Conservation (phyloP, 2,113 vertebrate genomes). For the Neolamprologus caudopunctatus region DNA sequence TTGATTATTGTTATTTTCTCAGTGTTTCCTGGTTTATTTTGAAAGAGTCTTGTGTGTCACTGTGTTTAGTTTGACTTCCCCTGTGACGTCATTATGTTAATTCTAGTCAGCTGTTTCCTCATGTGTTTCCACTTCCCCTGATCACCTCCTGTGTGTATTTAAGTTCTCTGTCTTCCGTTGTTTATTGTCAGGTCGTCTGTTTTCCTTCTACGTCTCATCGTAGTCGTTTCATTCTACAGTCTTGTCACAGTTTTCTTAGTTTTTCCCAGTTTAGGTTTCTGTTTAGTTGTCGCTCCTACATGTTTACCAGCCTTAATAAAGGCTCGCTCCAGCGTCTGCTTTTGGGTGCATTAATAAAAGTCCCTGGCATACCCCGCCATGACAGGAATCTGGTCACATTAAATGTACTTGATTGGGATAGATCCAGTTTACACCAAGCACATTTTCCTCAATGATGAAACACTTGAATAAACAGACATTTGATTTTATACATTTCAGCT, state of each 20-base stretch:
- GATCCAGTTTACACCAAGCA: background rate
- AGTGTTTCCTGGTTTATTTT: background rate
- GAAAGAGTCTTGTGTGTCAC: background rate
- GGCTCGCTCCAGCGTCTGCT: background rate
- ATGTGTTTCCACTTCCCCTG: background rate
- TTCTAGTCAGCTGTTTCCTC: background rate
- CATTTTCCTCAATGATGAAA: background rate
- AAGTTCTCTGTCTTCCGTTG: fast-evolving
- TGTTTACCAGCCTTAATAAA: background rate
- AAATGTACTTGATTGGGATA: background rate
- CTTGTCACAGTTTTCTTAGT: background rate
- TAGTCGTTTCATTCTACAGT: background rate
- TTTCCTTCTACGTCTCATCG: background rate
- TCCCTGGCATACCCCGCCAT: fast-evolving
- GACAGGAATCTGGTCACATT: background rate
- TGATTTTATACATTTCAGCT: background rate
- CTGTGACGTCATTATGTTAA: fast-evolving
- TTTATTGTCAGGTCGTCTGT: background rate
- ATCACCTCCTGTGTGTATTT: background rate
- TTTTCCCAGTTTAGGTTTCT: background rate
- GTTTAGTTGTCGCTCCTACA: background rate
- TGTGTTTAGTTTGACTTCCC: background rate
- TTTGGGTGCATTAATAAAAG: background rate
- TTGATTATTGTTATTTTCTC: background rate
- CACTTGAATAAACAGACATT: background rate